Percentiles rank a stretch among this genome's conserved stretches.
Evolutionary conservation across 2,113 vertebrate genomes (phyloP).

Genomic region (Oryzias melastigma): DNA sequence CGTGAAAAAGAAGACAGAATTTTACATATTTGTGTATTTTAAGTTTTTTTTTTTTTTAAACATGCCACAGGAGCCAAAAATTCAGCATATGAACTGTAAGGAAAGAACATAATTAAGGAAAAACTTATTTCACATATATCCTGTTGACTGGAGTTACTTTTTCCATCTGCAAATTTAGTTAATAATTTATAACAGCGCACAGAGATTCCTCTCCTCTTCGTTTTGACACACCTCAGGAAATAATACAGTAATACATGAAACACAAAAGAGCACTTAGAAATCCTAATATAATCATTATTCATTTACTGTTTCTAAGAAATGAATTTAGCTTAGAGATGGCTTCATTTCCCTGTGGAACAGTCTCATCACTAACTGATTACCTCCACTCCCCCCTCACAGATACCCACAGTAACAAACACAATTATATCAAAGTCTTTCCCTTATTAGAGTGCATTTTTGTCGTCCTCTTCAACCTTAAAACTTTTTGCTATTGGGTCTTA

Average conservation of each 20-base stretch:
- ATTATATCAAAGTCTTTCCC: constrained; percentile 33
- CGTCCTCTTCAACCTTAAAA: constrained; percentile 32
- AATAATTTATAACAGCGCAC: not conserved
- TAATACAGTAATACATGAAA: constrained; percentile 42
- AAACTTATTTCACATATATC: too few species aligned
- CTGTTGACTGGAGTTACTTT: too few species aligned
- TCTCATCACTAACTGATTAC: constrained; percentile 27
- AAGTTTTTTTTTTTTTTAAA: too few species aligned
- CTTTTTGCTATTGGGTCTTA: constrained; percentile 39
- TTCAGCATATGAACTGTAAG: too few species aligned
- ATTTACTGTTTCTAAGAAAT: constrained; percentile 55
- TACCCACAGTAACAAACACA: constrained; percentile 57
- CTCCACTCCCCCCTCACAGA: constrained; percentile 38
- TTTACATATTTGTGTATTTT: too few species aligned
- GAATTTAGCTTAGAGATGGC: constrained; percentile 53
- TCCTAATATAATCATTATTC: constrained; percentile 59
- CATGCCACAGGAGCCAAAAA: too few species aligned
- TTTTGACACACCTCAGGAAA: constrained; percentile 44
- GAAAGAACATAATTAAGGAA: too few species aligned
- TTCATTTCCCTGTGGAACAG: constrained; percentile 57
- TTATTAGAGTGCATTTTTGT: constrained; percentile 34
- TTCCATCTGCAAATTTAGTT: too few species aligned
- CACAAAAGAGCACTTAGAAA: constrained; percentile 54
- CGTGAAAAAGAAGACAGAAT: too few species aligned
- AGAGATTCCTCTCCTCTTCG: constrained; percentile 17